Conservation (phyloP, 2,888 invertebrate species). For the Brachyopa scutellaris region DNA sequence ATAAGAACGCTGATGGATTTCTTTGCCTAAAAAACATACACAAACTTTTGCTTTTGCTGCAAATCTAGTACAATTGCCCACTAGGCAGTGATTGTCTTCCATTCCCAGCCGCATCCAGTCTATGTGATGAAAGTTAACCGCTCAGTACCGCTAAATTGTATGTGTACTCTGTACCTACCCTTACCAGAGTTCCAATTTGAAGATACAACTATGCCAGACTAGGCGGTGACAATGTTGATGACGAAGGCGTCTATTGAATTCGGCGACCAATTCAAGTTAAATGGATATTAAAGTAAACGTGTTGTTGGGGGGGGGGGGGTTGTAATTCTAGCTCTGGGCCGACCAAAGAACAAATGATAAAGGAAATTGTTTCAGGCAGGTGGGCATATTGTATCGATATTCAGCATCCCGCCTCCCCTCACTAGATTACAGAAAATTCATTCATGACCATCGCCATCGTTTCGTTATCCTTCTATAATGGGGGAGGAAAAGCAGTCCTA, state of each 20-base stretch:
- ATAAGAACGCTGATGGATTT: constrained; percentile 32
- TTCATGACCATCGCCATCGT: constrained; percentile 23
- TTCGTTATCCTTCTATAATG: constrained; percentile 38
- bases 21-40: constrained; percentile 18
- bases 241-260: constrained; percentile 9
- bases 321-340: constrained; percentile 28
- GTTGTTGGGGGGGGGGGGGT: too few relatives aligned
- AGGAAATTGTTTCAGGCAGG: constrained; percentile 38
- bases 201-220: constrained; percentile 24
- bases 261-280: constrained; percentile 20
- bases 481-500: background rate
- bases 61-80: too few relatives aligned
- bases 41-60: too few relatives aligned
- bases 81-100: background rate
- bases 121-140: too few relatives aligned
- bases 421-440: constrained; percentile 30
- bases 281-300: constrained; percentile 61
- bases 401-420: constrained; percentile 17
- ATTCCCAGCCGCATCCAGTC: background rate
- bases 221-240: background rate
- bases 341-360: constrained; percentile 49
- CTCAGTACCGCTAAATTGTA: constrained; percentile 39
- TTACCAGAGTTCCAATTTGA: constrained; percentile 30
- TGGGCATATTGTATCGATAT: constrained; percentile 67
- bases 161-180: constrained; percentile 39